These are phyloP conservation scores for Adrianichthys oophorus DNA, from an alignment of 2,797 vertebrate genomes.

Conservation along the genomic window DNA sequence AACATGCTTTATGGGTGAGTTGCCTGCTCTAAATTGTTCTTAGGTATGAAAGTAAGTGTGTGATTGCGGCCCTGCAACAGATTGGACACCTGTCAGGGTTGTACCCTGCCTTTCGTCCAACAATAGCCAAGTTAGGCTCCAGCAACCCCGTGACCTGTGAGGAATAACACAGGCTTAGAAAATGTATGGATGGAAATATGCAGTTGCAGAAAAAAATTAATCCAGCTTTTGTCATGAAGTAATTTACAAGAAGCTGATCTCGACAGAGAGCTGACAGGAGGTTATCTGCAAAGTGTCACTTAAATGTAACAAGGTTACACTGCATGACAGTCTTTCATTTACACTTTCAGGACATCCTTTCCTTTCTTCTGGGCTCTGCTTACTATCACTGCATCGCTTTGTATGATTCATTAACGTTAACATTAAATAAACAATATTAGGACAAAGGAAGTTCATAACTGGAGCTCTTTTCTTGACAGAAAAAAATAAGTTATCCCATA, in stretches of 20 bases:
- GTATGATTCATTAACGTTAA: constrained; percentile 76
- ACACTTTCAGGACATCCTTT: constrained; percentile 55
- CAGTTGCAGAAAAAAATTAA: constrained; percentile 55
- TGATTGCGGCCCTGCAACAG: too few relatives aligned
- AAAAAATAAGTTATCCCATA: constrained; percentile 70
- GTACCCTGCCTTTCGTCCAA: too few relatives aligned
- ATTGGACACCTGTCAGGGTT: too few relatives aligned
- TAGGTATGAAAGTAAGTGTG: too few relatives aligned
- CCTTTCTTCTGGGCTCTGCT: constrained; percentile 70
- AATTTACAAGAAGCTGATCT: constrained; percentile 71
- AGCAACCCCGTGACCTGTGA: too few relatives aligned
- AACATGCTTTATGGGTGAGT: too few relatives aligned
- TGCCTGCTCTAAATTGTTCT: too few relatives aligned
- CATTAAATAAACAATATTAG: constrained; percentile 78
- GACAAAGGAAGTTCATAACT: constrained; percentile 76
- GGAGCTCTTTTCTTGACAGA: constrained; percentile 60
- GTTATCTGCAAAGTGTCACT: constrained; percentile 81
- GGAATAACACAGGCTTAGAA: too few relatives aligned
- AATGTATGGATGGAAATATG: constrained; percentile 20
- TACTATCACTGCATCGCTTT: constrained; percentile 68
- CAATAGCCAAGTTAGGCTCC: too few relatives aligned
- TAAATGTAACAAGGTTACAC: constrained; percentile 80
- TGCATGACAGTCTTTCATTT: constrained; percentile 74
- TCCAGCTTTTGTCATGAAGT: constrained; percentile 61
- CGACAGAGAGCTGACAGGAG: constrained; percentile 79